Base-by-base conservation (phyloP, 2,888 invertebrate species). In the Amblyteles armatorius region DNA sequence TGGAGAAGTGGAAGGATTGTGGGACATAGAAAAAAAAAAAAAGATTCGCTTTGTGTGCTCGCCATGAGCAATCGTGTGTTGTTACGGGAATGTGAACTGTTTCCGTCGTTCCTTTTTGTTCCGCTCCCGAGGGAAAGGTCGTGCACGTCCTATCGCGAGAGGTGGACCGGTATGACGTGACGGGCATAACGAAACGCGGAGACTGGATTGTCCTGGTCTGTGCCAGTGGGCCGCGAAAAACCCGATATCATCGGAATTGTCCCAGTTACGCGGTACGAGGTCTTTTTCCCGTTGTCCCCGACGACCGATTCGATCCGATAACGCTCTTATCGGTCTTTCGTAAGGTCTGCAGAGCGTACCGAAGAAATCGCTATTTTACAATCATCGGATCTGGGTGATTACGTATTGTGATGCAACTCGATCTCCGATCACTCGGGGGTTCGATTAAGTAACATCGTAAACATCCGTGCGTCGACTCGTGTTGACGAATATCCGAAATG, bases 91-190 rank as follows among this genome's bases (percentile, higher is more conserved):
- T 16, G 68, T 50, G 11, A 11, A 52, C 22, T 57, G 52, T 19
- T 40, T 29, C 40, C 29, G 36, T 29, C 69, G 40, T 55, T 69
- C 29, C 68, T 60, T 60, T 60, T 29, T 29, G 4, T 40, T 40
- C 9, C 13, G 22, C 26, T 73, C 57, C 9, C 44, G 57, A 73
- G 44, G 57, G 40, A 44, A 65, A 77, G 33, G 60, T 71, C 50
- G 40, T 33, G 71, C 33, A 48, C 60, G 71, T 72, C 33, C 52
- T 72, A 67, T 63, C 63, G 65, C 11, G 52, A 16, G 63, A 71
- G 40, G 52, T 67, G 50, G 65, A 71, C 22, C 60, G 48, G 33
- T 48, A 22, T 57, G 48, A 74, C 80, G 80, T 81, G 73, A 81
- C 68, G 26, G 29, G 74, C 33, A 81, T 74, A 74, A 57, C 48